A percentile compares a stretch with the other conserved stretches of the same genome.
Evolutionary conservation across 2,113 vertebrate genomes (phyloP).

Genomic region (Dendropsophus ebraccatus): DNA sequence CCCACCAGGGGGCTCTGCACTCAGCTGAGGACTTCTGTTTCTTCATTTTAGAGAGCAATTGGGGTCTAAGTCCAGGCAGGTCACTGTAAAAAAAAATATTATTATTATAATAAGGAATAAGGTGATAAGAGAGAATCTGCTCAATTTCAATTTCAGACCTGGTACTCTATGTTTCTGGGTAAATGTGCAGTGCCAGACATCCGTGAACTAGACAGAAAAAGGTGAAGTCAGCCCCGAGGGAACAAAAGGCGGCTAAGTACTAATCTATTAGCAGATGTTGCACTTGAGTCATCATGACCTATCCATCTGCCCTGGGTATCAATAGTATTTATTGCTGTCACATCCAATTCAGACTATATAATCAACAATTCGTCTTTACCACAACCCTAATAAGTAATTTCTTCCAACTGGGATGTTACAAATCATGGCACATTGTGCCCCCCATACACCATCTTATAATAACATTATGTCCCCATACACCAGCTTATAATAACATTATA

Average conservation of each 20-base stretch:
- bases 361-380: not conserved
- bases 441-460: not conserved
- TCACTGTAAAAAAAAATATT: no score
- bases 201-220: not conserved
- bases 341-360: slow-evolving; percentile 10
- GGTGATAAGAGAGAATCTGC: not conserved
- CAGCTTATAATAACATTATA: not conserved
- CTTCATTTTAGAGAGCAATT: no score
- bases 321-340: slow-evolving; percentile 16
- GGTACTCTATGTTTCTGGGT: not conserved
- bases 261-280: slow-evolving; percentile 54
- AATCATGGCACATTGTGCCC: not conserved
- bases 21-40: no score
- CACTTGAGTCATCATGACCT: slow-evolving; percentile 32
- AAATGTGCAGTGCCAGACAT: slow-evolving; percentile 22
- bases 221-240: slow-evolving; percentile 48
- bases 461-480: not conserved
- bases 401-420: not conserved
- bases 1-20: no score
- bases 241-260: not conserved
- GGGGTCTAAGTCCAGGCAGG: no score
- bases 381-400: not conserved
- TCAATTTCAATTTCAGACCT: not conserved
- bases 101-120: no score
- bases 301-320: slow-evolving; percentile 47